These are phyloP conservation scores for Phyllotis vaccarum DNA, from an alignment of 2,797 vertebrate species.

Conservation along the genomic window DNA sequence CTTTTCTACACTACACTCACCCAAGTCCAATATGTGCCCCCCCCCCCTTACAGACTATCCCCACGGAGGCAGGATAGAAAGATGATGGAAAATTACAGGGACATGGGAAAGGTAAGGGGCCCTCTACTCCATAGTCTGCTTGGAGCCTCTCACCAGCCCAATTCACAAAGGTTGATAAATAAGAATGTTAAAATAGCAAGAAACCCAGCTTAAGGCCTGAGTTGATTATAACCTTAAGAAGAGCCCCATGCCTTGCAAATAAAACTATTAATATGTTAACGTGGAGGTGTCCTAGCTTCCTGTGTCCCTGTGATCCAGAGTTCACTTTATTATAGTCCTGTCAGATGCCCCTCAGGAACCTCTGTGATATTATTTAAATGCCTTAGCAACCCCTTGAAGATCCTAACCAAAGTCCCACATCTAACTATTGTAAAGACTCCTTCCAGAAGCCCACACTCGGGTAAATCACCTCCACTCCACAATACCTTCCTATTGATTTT, in stretches of 20 bases:
- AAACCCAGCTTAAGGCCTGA: not conserved
- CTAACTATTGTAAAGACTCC: not conserved
- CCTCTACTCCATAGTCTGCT: not conserved
- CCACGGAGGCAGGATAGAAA: not conserved
- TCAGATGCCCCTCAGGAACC: not conserved
- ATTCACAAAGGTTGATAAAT: not conserved
- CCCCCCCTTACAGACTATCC: not conserved
- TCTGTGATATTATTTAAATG: not conserved
- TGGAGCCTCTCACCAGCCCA: not conserved
- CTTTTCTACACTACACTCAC: not conserved
- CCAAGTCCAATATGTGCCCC: accelerated
- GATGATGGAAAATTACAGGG: not conserved
- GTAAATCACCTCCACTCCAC: not conserved
- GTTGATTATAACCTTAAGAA: not conserved
- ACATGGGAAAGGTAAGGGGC: not conserved
- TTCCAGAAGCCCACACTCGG: not conserved
- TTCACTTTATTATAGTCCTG: not conserved
- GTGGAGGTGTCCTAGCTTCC: not conserved
- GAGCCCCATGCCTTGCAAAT: not conserved
- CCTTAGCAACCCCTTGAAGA: not conserved
- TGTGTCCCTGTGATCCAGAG: not conserved
- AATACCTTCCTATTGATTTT: not conserved
- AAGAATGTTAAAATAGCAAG: not conserved
- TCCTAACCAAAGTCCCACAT: not conserved
- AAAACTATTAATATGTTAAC: too few relatives aligned